Conservation (phyloP, 2,113 vertebrate genomes). For the Ophiodon elongatus region DNA sequence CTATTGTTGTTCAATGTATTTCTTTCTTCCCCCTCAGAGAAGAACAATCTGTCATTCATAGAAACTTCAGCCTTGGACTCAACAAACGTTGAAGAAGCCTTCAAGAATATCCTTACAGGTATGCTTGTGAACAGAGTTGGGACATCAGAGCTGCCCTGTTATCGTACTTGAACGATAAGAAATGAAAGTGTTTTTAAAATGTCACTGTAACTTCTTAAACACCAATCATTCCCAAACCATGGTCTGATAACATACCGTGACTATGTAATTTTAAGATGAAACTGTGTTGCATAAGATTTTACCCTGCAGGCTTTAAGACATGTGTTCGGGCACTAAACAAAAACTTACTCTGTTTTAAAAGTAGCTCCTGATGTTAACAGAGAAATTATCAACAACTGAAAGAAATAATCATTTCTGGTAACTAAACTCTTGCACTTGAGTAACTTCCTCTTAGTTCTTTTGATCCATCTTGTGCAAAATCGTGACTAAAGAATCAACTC, state of each 20-base stretch:
- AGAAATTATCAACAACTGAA: not conserved
- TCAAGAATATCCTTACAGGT: conserved; percentile 99
- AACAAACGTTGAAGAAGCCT: conserved; percentile 99
- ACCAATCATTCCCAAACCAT: not conserved
- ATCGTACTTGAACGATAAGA: not conserved
- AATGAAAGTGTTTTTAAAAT: not conserved
- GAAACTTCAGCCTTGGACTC: conserved; percentile 98
- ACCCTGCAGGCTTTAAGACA: not conserved
- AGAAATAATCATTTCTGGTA: not conserved
- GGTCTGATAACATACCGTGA: not conserved
- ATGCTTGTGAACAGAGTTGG: conserved; percentile 31
- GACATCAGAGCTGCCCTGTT: not conserved
- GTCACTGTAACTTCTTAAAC: not conserved
- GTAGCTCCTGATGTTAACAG: not conserved
- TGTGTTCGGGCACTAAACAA: not conserved
- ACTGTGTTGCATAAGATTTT: not conserved
- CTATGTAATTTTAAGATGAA: not conserved
- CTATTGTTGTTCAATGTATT: not conserved
- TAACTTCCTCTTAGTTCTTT: conserved; percentile 35
- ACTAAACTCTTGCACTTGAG: not conserved
- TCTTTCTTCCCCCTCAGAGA: conserved; percentile 85
- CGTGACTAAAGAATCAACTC: not conserved
- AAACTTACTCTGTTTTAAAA: not conserved
- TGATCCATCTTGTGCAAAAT: not conserved
- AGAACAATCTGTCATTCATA: conserved; percentile 98